Conservation (phyloP, 2,113 vertebrate genomes). For the Heliornis fulica region DNA sequence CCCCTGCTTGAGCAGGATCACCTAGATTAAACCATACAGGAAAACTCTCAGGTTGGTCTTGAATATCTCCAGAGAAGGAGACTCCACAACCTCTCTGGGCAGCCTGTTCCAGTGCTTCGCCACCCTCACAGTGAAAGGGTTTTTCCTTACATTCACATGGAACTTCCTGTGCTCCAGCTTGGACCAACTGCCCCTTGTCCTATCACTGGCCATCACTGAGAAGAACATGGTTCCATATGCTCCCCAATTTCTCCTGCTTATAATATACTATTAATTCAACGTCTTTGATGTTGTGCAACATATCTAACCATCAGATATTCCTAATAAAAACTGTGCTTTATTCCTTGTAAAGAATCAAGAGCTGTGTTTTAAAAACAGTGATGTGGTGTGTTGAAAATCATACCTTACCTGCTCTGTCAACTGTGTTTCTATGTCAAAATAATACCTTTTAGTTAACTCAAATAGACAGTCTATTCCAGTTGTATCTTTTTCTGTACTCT, state of each 20-base stretch:
- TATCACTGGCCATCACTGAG: too few species aligned
- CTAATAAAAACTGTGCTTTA: background rate
- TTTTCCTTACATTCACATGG: too few species aligned
- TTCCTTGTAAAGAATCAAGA: background rate
- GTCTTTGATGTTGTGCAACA: background rate
- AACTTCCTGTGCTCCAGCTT: too few species aligned
- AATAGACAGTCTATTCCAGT: background rate
- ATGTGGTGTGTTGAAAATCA: background rate
- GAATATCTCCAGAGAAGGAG: too few species aligned
- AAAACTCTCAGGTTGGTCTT: too few species aligned
- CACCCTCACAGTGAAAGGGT: too few species aligned
- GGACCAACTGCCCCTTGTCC: too few species aligned
- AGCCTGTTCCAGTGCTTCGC: too few species aligned
- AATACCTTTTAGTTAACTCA: background rate
- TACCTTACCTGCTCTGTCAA: background rate
- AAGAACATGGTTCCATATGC: too few species aligned
- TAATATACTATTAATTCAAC: background rate
- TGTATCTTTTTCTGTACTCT: background rate
- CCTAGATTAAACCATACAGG: too few species aligned
- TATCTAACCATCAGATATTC: background rate
- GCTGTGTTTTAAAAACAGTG: background rate
- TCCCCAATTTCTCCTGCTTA: background rate
- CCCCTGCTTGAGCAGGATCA: too few species aligned
- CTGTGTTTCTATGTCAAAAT: slow-evolving; percentile 8
- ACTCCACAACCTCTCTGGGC: too few species aligned